Conservation (phyloP, 2,113 vertebrate species). For the Cephalopterus ornatus region DNA sequence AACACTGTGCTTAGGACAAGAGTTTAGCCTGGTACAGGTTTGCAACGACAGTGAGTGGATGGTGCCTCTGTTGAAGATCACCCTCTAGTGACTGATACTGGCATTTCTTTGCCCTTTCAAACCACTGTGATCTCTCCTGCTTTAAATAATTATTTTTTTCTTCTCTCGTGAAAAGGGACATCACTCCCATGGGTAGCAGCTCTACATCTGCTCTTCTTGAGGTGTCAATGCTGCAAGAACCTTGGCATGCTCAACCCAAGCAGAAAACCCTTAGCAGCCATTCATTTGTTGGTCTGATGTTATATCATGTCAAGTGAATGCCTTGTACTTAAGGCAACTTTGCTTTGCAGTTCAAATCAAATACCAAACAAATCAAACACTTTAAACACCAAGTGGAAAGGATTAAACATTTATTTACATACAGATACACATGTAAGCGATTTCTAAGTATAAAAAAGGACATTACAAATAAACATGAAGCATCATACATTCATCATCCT, state of each 20-base stretch:
- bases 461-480: constrained; percentile 68
- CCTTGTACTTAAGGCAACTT: not conserved
- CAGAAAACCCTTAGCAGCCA: not conserved
- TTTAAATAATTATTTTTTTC: not conserved
- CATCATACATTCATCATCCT: constrained; percentile 70
- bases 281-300: not conserved
- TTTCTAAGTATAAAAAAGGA: constrained; percentile 69
- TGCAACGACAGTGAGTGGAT: not conserved
- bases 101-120: not conserved
- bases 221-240: not conserved
- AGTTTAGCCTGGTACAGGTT: not conserved
- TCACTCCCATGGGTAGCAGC: not conserved
- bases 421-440: constrained; percentile 69
- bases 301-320: not conserved
- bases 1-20: not conserved
- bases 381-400: constrained; percentile 47
- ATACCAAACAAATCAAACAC: not conserved
- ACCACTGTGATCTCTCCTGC: fast-evolving
- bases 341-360: not conserved
- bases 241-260: not conserved
- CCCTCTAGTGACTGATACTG: not conserved
- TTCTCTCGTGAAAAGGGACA: not conserved
- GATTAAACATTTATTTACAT: constrained; percentile 76
- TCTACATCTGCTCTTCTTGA: not conserved
- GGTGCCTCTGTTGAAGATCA: not conserved